phyloP scores from a whole-genome alignment of 2,113 vertebrate species.

The Albula goreensis region DNA sequence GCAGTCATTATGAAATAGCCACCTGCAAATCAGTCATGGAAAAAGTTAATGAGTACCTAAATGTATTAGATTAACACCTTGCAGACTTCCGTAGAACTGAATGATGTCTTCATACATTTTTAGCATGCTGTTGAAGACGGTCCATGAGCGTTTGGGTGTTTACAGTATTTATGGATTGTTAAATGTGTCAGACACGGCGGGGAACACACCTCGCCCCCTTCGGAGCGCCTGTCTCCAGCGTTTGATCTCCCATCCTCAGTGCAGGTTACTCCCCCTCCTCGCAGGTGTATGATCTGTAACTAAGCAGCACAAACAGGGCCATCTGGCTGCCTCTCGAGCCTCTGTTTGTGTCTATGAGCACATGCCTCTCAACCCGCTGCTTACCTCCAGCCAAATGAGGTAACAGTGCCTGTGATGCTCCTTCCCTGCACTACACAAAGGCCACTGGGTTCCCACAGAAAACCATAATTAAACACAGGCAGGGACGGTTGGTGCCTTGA shows the following conservation, averaged over 20 bases:
- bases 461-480: constrained; percentile 12
- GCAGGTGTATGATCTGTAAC: constrained; percentile 31
- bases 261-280: constrained; percentile 22
- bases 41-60: neutral
- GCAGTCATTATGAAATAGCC: neutral
- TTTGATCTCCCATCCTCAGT: neutral
- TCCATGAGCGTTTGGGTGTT: neutral
- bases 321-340: constrained; percentile 18
- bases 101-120: neutral
- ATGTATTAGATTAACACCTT: neutral
- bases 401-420: neutral
- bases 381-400: neutral
- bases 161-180: neutral
- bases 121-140: neutral
- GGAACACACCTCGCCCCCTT: neutral
- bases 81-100: neutral
- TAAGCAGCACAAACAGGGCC: constrained; percentile 28
- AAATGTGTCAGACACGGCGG: neutral
- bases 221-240: neutral
- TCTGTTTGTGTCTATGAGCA: neutral
- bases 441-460: constrained; percentile 5
- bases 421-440: too few relatives aligned
- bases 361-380: neutral
- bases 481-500: too few relatives aligned
- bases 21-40: neutral